Percentiles rank a stretch among this genome's conserved stretches.
phyloP scores from a whole-genome alignment of 2,113 vertebrate genomes.

The Pantherophis guttatus region DNA sequence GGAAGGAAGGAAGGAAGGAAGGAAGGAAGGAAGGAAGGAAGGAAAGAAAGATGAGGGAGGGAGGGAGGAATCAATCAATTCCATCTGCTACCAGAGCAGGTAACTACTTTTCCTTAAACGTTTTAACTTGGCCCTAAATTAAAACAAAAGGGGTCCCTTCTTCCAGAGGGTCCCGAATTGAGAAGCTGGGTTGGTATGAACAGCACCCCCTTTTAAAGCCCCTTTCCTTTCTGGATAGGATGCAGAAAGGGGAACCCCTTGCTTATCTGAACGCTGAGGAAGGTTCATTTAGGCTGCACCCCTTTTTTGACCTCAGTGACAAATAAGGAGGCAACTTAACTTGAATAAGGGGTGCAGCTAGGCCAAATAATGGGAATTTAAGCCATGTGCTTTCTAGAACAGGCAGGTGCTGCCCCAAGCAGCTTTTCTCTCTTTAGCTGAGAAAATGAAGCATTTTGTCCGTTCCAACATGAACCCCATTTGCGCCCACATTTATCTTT shows the following conservation, averaged over 20 bases:
- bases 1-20: too few species aligned
- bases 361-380: background rate
- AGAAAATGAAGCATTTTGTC: background rate
- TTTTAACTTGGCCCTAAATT: background rate
- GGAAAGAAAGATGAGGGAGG: too few species aligned
- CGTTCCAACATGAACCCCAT: background rate
- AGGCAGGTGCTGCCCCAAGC: conserved; percentile 17
- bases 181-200: background rate
- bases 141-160: background rate
- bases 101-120: background rate
- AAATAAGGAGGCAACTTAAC: background rate
- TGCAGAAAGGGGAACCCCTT: background rate
- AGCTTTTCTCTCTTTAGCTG: background rate
- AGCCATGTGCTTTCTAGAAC: background rate
- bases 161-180: background rate
- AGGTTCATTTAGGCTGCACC: background rate
- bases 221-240: background rate
- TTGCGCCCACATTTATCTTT: background rate
- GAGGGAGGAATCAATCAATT: background rate
- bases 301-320: background rate
- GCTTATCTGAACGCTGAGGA: too few species aligned
- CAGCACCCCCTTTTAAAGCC: background rate
- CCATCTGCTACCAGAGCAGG: background rate
- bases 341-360: background rate
- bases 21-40: too few species aligned